Conservation (phyloP, 1,140 invertebrate genomes). For the Euborellia annulipes region DNA sequence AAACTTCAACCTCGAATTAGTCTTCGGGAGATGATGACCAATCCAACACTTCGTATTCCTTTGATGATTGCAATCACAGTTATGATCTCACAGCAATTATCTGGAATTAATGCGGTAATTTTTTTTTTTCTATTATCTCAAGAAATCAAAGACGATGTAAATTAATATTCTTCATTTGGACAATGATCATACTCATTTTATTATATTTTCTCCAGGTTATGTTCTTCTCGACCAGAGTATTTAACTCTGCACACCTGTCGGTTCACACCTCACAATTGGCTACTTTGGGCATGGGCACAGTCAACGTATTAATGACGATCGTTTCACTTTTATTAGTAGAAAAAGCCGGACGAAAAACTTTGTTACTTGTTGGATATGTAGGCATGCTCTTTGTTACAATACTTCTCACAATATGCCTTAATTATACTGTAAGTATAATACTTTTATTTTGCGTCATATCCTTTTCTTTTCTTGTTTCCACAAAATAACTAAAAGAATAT, state of each 20-base stretch:
- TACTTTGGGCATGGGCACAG: conserved; percentile 39
- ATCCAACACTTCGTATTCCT: conserved; percentile 53
- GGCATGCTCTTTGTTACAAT: conserved; percentile 33
- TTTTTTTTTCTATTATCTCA: background rate
- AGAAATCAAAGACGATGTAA: too few relatives aligned
- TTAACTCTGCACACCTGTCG: conserved; percentile 30
- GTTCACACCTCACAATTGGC: conserved; percentile 29
- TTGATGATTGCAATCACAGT: conserved; percentile 66
- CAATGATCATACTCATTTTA: too few relatives aligned
- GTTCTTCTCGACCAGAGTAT: conserved; percentile 37
- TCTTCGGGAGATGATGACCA: conserved; percentile 50
- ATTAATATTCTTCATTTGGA: too few relatives aligned
- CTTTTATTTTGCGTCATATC: background rate
- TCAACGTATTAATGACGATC: conserved; percentile 43
- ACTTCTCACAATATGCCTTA: conserved; percentile 32
- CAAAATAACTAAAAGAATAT: too few relatives aligned
- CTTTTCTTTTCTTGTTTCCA: too few relatives aligned
- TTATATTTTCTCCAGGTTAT: conserved; percentile 28
- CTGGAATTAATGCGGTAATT: conserved; percentile 76
- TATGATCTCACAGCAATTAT: conserved; percentile 79
- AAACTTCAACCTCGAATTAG: conserved; percentile 57
- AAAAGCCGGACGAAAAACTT: conserved; percentile 34
- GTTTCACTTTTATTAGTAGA: conserved; percentile 40
- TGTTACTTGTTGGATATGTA: conserved; percentile 33
- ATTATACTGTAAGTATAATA: conserved; percentile 5